Evolutionary conservation across 2,888 invertebrate species (phyloP), one percentile per base, ranked within the genome.

Genomic region (Oxyteleia sp.): DNA sequence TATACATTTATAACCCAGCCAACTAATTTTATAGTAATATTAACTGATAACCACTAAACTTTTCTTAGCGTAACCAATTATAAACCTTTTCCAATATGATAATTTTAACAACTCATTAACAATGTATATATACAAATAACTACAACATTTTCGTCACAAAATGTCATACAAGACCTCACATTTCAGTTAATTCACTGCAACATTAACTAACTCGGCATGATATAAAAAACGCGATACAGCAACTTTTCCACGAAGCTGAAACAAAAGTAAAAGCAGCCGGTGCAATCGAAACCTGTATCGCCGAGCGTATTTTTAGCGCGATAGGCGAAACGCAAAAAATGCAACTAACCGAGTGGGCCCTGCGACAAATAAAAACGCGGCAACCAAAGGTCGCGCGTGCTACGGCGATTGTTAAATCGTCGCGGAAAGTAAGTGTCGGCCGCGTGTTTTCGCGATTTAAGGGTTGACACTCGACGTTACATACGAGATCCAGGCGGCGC

Each of bases 391-490:
- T 68, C 53, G 53, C 53, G 23, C 66, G 51, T 38, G 51, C 26
- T 29, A 16, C 20, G 20, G 32, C 49, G 49, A 32, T 29, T 45
- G 51, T 20, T 23, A n/a, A 32, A 13, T 32, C 51, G 13, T 3
- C 4, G 26, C 29, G 53, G n/a, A 26, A 53, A 32, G 53, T 15
- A 26, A 13, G 32, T 41, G 78, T 55, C 61, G 71, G 80, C 74
- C 72, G 74, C 49, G 78, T 10, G 38, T n/a, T n/a, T 2, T 18
- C 45, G 45, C 45, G 45, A 84, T 85, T 86, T 82, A 85, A 66
- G 75, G 82, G 75, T 81, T 76, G 84, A 86, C 81, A 69, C 63
- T 68, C 57, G 75, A 78, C 78, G 83, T 80, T 84, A 80, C 80
- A 84, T 79, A 71, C 75, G 74, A 78, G 82, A 82, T 68, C 38